Evolutionary conservation across 2,797 vertebrate genomes (phyloP).

Genomic region (Anguilla megastoma): DNA sequence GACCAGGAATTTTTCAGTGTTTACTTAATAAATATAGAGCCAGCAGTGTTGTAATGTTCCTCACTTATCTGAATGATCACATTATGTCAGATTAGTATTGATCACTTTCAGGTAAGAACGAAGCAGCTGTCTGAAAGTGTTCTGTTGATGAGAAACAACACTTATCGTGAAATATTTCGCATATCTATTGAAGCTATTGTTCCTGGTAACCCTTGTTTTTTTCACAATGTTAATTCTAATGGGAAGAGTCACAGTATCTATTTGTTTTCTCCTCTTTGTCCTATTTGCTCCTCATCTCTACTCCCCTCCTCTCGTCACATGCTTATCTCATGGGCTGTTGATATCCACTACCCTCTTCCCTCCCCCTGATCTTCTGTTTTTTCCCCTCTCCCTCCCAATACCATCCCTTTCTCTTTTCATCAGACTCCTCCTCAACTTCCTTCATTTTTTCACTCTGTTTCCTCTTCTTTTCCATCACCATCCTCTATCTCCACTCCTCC

Average conservation of each 20-base stretch:
- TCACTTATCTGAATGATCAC: neutral
- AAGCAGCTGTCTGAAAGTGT: slow-evolving; percentile 20
- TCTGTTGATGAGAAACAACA: neutral
- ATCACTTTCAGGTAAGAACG: slow-evolving; percentile 16
- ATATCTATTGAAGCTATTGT: neutral
- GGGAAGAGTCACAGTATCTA: neutral
- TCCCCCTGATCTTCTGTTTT: neutral
- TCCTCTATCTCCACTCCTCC: neutral
- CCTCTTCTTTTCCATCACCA: neutral
- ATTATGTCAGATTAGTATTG: slow-evolving; percentile 24
- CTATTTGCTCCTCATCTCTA: neutral
- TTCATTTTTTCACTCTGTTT: neutral
- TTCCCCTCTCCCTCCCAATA: neutral
- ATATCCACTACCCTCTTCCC: neutral
- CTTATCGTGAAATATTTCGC: neutral
- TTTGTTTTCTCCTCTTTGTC: neutral
- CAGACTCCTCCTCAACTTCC: neutral
- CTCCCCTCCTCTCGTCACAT: neutral
- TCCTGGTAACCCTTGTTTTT: neutral
- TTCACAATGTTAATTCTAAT: neutral
- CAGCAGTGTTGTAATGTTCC: neutral
- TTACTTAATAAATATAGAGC: slow-evolving; percentile 4
- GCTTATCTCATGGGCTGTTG: neutral
- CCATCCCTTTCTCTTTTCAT: neutral
- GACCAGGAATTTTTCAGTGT: neutral